Evolutionary conservation across 2,113 vertebrate genomes (phyloP), one percentile per base, ranked within the genome.

Genomic region (Macroglossus sobrinus): DNA sequence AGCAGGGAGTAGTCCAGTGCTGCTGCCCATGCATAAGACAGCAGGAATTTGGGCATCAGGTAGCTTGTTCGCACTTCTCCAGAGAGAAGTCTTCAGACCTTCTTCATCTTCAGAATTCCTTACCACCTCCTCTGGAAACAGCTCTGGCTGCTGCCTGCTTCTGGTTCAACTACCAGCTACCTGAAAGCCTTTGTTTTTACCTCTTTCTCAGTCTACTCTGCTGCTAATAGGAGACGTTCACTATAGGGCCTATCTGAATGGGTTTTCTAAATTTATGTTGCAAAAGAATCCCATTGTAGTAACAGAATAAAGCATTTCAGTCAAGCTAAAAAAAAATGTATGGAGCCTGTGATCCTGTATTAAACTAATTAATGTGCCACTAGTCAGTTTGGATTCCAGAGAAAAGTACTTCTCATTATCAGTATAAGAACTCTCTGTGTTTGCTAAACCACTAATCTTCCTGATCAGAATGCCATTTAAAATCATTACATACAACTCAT

Each of bases 391-490:
- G 53, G 75, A 92, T 96, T 97, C 40, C 64, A 92, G 81, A 69
- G 89, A 66, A 94, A 40, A 24, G 72, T 50, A 38, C 75, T 61
- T 81, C 69, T 95, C 93, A 82, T 64, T 53, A 7, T 28, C 0
- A 79, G 74, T 40, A 64, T 63, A 96, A 96, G 82, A 98, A 96
- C 50, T 21, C 43, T 95, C 81, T 74, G 57, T 97, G 96, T 98
- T 98, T 97, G 97, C 64, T 59, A 96, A 97, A 89, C 92, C 93
- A 79, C 55, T 97, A 91, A 94, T 96, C 90, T 85, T 92, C 93
- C 97, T 89, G 88, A 22, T 97, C 76, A 38, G 47, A 84, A 57
- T 26, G 22, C 76, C n/a, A 40, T 66, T 68, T 81, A 89, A 94
- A 74, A 88, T 71, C 71, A 97, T 96, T 95, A 95, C 96, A 97